These are phyloP conservation scores for Thamnaconus septentrionalis DNA, from an alignment of 2,113 vertebrate species.

Conservation along the genomic window DNA sequence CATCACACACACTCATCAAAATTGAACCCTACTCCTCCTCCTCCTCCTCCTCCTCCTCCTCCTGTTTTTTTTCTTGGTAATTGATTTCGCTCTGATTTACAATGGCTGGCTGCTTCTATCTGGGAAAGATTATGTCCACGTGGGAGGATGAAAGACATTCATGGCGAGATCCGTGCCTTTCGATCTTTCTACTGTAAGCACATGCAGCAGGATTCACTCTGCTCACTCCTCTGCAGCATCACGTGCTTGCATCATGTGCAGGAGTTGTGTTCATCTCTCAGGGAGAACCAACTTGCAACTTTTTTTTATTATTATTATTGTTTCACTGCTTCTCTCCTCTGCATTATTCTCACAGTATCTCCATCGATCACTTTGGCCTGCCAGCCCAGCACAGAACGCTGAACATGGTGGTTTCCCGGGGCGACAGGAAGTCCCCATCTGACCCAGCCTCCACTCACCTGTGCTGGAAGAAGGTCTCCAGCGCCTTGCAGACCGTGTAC, in stretches of 20 bases:
- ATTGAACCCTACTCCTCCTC: too few species aligned
- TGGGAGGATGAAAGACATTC: slow-evolving; percentile 33
- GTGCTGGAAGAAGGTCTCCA: slow-evolving; percentile 98
- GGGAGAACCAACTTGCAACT: too few species aligned
- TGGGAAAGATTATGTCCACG: slow-evolving; percentile 16
- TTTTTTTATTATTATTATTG: background rate
- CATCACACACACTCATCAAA: too few species aligned
- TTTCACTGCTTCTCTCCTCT: background rate
- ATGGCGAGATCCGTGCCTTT: slow-evolving; percentile 9
- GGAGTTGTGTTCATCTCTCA: slow-evolving; percentile 1
- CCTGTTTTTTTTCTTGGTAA: background rate
- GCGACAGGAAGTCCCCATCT: slow-evolving; percentile 23
- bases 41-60: too few species aligned
- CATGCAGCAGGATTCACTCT: background rate
- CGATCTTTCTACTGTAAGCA: slow-evolving; percentile 2
- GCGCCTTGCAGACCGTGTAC: slow-evolving; percentile 88
- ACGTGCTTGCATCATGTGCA: slow-evolving; percentile 23
- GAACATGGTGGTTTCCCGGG: slow-evolving; percentile 37
- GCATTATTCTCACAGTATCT: background rate
- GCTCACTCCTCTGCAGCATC: slow-evolving; percentile 6
- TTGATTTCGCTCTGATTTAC: slow-evolving; percentile 2
- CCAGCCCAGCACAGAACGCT: background rate
- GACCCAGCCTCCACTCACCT: slow-evolving; percentile 72
- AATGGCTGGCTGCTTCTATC: background rate
- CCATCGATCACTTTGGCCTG: background rate